Conservation (phyloP, 2,888 invertebrate genomes). For the Pseudanteris insignis region DNA sequence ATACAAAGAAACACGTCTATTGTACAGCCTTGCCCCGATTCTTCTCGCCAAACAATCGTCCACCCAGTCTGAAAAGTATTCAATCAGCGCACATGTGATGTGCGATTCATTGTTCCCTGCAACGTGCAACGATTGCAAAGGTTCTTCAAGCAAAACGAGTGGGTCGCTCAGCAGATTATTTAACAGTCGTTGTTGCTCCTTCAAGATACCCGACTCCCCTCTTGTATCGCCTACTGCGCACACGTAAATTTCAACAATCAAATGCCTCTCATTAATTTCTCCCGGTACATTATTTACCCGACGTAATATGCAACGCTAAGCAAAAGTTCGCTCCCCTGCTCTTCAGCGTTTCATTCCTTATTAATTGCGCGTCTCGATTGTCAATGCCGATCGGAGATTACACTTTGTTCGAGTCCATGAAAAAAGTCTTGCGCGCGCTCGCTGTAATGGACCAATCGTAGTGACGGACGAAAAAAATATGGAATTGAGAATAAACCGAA, state of each 20-base stretch:
- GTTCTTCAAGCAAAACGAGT: constrained; percentile 37
- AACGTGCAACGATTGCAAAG: constrained; percentile 32
- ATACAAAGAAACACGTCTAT: constrained; percentile 24
- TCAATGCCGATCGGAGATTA: not conserved
- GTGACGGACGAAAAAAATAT: too few relatives aligned
- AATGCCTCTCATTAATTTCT: constrained; percentile 52
- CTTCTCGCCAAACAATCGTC: constrained; percentile 26
- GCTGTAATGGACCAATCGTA: too few relatives aligned
- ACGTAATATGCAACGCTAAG: constrained; percentile 35
- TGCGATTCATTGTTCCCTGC: constrained; percentile 40
- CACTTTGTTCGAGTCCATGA: not conserved
- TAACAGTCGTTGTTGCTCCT: constrained; percentile 30
- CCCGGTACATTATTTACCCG: constrained; percentile 27
- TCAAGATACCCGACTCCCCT: constrained; percentile 41
- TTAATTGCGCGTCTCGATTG: constrained; percentile 61
- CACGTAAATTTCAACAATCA: constrained; percentile 27
- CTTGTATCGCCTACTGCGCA: constrained; percentile 17
- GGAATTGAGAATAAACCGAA: too few relatives aligned
- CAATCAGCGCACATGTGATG: constrained; percentile 44
- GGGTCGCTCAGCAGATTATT: constrained; percentile 38
- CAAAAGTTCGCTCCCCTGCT: constrained; percentile 52
- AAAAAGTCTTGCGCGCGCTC: too few relatives aligned
- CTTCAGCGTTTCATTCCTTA: constrained; percentile 57
- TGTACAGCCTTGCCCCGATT: constrained; percentile 26
- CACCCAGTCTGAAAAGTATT: constrained; percentile 40